These are phyloP conservation scores for Eumacrocentrus americanus DNA, from an alignment of 2,888 invertebrate species.

Conservation along the genomic window DNA sequence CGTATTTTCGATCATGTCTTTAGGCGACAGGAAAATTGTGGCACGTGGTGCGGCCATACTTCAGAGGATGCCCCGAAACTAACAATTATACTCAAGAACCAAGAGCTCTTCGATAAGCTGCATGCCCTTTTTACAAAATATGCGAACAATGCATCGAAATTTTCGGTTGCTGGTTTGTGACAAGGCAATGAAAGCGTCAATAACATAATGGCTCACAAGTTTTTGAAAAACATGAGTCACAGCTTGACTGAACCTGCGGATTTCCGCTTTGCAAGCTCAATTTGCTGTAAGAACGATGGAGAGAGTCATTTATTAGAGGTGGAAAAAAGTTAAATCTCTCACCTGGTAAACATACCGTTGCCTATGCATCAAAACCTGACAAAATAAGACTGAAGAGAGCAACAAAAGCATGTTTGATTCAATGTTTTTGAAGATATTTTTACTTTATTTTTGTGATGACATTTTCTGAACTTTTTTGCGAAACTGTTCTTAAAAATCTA, in stretches of 20 bases:
- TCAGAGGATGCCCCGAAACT: not conserved
- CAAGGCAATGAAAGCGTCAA: slow-evolving; percentile 38
- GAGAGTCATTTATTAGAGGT: slow-evolving; percentile 23
- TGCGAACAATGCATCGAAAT: slow-evolving; percentile 37
- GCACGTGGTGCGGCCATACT: slow-evolving; percentile 4
- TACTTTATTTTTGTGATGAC: too few relatives aligned
- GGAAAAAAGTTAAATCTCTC: slow-evolving; percentile 4
- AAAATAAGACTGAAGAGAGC: slow-evolving; percentile 18
- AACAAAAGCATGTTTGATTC: too few relatives aligned
- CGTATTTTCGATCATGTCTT: slow-evolving; percentile 15
- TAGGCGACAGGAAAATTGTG: slow-evolving; percentile 25
- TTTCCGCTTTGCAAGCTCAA: slow-evolving; percentile 22
- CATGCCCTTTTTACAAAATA: slow-evolving; percentile 30
- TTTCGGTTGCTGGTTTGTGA: slow-evolving; percentile 35
- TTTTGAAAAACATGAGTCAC: slow-evolving; percentile 31
- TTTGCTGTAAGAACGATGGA: slow-evolving; percentile 26
- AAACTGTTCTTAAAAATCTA: too few relatives aligned
- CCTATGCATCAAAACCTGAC: slow-evolving; percentile 8
- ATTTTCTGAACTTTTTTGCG: too few relatives aligned
- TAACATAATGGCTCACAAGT: slow-evolving; percentile 40
- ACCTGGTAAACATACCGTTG: slow-evolving; percentile 5
- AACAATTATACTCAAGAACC: slow-evolving; percentile 15
- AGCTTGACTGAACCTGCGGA: slow-evolving; percentile 21
- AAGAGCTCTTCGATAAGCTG: slow-evolving; percentile 23
- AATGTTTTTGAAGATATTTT: too few relatives aligned